phyloP scores from a whole-genome alignment of 2,888 invertebrate genomes.

The Lochmaea crataegi region DNA sequence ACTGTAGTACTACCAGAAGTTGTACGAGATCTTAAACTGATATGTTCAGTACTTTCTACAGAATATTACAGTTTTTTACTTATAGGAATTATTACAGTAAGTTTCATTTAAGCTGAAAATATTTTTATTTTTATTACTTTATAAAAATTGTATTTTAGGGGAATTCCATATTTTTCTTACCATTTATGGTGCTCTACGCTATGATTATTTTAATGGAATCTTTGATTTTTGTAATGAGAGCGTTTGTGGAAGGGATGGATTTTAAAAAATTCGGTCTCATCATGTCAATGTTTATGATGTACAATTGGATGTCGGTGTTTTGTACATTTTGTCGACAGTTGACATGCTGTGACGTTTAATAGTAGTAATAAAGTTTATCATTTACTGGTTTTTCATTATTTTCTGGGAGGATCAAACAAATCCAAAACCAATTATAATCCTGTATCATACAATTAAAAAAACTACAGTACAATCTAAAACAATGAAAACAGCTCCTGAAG shows the following conservation, averaged over 20 bases:
- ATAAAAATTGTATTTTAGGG: constrained; percentile 52
- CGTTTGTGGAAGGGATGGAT: constrained; percentile 55
- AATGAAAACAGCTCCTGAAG: too few relatives aligned
- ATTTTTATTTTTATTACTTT: background rate
- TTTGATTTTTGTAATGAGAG: constrained; percentile 53
- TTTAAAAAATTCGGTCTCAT: constrained; percentile 55
- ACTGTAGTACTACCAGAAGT: constrained; percentile 55
- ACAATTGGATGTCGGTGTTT: constrained; percentile 61
- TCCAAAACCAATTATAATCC: too few relatives aligned
- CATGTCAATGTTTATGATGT: constrained; percentile 58
- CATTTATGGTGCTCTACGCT: constrained; percentile 59
- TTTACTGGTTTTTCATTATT: background rate
- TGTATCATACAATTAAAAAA: too few relatives aligned
- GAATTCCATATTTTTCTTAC: constrained; percentile 59
- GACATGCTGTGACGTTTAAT: constrained; percentile 55
- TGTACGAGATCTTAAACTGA: constrained; percentile 61
- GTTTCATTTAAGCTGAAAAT: constrained; percentile 23
- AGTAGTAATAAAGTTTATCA: background rate
- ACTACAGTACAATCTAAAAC: too few relatives aligned
- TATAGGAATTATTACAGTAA: constrained; percentile 59
- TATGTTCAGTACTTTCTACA: constrained; percentile 59
- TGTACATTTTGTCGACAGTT: constrained; percentile 57
- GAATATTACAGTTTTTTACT: constrained; percentile 61
- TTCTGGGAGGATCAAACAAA: too few relatives aligned
- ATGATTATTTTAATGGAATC: constrained; percentile 59